Percentiles rank a stretch among this genome's conserved stretches.
These are phyloP conservation scores for Oreotrochilus melanogaster DNA, from an alignment of 2,113 vertebrate genomes.

Conservation along the genomic window DNA sequence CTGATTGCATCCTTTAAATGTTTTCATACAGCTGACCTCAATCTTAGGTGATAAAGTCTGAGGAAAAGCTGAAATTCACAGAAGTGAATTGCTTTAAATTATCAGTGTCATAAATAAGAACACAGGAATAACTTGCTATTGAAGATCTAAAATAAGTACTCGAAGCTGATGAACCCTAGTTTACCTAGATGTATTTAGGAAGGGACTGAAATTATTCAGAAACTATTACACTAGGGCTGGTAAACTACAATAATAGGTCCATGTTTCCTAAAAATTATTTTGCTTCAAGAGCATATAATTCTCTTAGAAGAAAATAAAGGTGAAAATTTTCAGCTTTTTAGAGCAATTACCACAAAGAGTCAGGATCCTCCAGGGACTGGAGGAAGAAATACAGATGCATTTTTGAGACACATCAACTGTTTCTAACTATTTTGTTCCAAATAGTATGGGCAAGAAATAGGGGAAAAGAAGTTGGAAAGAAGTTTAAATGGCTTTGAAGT, in stretches of 20 bases:
- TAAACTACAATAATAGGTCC: not conserved
- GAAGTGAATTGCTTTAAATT: not conserved
- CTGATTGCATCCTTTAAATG: not conserved
- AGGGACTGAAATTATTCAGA: not conserved
- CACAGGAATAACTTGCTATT: not conserved
- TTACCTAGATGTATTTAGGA: not conserved
- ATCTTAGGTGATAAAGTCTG: not conserved
- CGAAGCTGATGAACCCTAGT: not conserved
- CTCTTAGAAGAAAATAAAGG: not conserved
- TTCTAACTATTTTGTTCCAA: not conserved
- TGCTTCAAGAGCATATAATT: not conserved
- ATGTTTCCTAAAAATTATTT: not conserved
- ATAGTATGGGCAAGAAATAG: not conserved
- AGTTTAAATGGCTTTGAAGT: not conserved
- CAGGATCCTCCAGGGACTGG: not conserved
- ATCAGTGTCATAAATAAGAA: not conserved
- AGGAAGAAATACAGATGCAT: constrained; percentile 3
- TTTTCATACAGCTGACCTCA: not conserved
- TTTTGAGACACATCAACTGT: not conserved
- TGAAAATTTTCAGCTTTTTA: not conserved
- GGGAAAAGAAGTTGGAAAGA: not conserved
- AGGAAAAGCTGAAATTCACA: constrained; percentile 1
- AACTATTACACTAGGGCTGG: not conserved
- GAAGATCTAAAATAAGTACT: not conserved
- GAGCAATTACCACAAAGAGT: not conserved